Evolutionary conservation across 2,888 invertebrate genomes (phyloP).

Genomic region (Galerucella pusilla): DNA sequence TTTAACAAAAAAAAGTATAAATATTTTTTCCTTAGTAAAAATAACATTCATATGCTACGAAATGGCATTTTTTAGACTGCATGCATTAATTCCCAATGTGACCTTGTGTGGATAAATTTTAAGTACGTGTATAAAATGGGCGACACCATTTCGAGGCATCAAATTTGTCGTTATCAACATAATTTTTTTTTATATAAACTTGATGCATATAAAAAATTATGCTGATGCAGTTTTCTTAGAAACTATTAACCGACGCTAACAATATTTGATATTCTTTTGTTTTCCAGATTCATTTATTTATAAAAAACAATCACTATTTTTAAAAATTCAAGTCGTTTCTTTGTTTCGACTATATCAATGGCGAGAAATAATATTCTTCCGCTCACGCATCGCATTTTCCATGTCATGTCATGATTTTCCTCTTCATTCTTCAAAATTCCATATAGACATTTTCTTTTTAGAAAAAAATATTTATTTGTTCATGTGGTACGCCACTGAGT

Average conservation of each 20-base stretch:
- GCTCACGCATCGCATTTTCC: too few relatives aligned
- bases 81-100: constrained; percentile 31
- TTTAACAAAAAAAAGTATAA: not conserved
- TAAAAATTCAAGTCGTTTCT: not conserved
- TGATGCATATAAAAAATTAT: constrained; percentile 32
- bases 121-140: constrained; percentile 33
- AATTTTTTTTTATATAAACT: constrained; percentile 33
- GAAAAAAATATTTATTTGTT: not conserved
- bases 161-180: constrained; percentile 41
- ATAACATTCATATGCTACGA: not conserved
- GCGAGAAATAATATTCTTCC: too few relatives aligned
- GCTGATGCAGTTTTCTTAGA: constrained; percentile 37
- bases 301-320: not conserved
- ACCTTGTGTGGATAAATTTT: constrained; percentile 36
- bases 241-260: constrained; percentile 8
- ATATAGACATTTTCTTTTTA: not conserved
- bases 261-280: constrained; percentile 9
- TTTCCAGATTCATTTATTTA: not conserved
- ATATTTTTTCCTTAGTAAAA: not conserved
- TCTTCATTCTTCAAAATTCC: too few relatives aligned
- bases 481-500: not conserved
- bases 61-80: not conserved
- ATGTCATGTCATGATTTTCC: too few relatives aligned
- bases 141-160: constrained; percentile 38
- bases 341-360: too few relatives aligned